Evolutionary conservation across 2,888 invertebrate species (phyloP).

Genomic region (Pseudanteris insignis): DNA sequence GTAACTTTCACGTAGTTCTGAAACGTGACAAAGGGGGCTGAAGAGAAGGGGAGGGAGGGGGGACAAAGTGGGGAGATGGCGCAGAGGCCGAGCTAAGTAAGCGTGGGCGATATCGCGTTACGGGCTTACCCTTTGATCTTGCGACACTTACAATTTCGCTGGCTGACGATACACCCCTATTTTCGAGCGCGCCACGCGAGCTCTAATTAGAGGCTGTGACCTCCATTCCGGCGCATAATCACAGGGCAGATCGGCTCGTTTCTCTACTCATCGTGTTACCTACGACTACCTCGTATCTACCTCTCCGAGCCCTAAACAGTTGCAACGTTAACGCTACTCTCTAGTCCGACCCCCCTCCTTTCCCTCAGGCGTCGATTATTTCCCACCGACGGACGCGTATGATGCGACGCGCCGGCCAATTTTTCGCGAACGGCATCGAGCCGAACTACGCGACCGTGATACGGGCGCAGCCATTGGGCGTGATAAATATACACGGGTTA

Average conservation of each 20-base stretch:
- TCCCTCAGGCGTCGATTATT: no score
- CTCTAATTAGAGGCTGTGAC: slow-evolving; percentile 64
- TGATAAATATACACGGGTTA: slow-evolving; percentile 14
- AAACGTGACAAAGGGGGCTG: no score
- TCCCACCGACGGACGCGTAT: background rate
- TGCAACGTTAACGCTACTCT: slow-evolving; percentile 32
- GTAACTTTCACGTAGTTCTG: no score
- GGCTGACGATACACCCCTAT: slow-evolving; percentile 65
- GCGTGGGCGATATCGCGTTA: slow-evolving; percentile 65
- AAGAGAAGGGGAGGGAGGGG: no score
- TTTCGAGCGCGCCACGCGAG: slow-evolving; percentile 59
- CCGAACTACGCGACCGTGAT: background rate
- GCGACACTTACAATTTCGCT: slow-evolving; percentile 67
- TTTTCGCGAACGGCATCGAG: background rate
- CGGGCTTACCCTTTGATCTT: slow-evolving; percentile 64
- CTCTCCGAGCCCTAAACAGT: slow-evolving; percentile 32
- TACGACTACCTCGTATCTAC: slow-evolving; percentile 43
- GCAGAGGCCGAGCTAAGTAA: slow-evolving; percentile 30
- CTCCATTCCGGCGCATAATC: slow-evolving; percentile 47
- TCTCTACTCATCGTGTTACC: slow-evolving; percentile 45
- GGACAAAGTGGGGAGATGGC: no score
- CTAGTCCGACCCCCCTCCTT: no score
- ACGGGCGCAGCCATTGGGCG: no score
- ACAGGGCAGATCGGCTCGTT: slow-evolving; percentile 46
- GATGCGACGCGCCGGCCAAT: no score